phyloP scores from a whole-genome alignment of 2,888 invertebrate species.

The Apodemia hepburni region DNA sequence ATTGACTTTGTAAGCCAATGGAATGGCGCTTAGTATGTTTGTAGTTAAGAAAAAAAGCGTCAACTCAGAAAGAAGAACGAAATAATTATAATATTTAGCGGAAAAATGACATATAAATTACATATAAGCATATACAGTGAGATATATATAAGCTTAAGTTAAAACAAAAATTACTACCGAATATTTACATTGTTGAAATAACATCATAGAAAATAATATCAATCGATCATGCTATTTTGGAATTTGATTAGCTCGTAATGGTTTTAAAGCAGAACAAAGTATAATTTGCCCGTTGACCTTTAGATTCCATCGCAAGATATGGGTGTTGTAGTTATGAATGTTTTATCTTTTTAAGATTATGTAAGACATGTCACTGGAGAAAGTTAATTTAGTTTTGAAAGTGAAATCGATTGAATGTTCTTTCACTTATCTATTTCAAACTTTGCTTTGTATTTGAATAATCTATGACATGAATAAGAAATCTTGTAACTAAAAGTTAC shows the following conservation, averaged over 20 bases:
- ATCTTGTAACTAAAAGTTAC: constrained; percentile 9
- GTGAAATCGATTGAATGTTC: constrained; percentile 80
- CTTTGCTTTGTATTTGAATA: constrained; percentile 46
- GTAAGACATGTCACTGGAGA: constrained; percentile 78
- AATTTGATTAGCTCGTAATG: constrained; percentile 1
- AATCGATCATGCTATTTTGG: not conserved
- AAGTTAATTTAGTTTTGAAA: constrained; percentile 80
- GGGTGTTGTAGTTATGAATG: constrained; percentile 66
- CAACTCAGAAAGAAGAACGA: no score
- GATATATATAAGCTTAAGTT: no score
- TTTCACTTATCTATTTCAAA: constrained; percentile 74
- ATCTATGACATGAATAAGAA: constrained; percentile 43
- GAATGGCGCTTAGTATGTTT: not conserved
- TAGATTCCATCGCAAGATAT: constrained; percentile 47
- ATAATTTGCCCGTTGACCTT: constrained; percentile 50
- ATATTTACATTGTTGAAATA: not conserved
- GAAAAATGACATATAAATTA: no score
- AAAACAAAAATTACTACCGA: not conserved
- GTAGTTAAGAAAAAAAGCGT: no score
- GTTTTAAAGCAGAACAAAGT: constrained; percentile 1
- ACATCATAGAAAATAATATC: not conserved
- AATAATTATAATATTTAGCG: no score
- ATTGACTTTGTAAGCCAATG: no score
- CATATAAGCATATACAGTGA: no score
- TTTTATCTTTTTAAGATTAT: constrained; percentile 71